Evolutionary conservation across 2,113 vertebrate species (phyloP).

Genomic region (Meleagris gallopavo): DNA sequence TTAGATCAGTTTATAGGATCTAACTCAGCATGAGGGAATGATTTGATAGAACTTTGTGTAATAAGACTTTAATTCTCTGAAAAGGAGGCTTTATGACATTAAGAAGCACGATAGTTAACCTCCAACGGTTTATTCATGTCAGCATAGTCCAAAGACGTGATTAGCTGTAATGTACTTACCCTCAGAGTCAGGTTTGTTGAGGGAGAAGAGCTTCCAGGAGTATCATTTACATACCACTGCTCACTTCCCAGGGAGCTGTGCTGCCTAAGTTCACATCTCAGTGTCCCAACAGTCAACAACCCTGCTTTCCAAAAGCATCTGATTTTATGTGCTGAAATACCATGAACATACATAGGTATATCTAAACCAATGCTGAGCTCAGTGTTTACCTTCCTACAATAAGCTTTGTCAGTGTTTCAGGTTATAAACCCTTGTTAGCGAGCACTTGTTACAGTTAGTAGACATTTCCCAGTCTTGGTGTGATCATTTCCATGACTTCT

Average conservation of each 20-base stretch:
- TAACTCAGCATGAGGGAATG: background rate
- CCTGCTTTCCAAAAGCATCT: background rate
- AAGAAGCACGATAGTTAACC: slow-evolving; percentile 56
- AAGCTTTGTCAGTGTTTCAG: background rate
- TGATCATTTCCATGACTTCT: background rate
- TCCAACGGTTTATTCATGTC: slow-evolving; percentile 45
- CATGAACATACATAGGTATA: background rate
- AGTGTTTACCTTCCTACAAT: background rate
- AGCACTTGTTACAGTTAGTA: background rate
- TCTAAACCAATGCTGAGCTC: background rate
- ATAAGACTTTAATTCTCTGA: slow-evolving; percentile 45
- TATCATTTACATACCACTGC: background rate
- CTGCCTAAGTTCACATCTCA: background rate
- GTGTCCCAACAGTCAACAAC: background rate
- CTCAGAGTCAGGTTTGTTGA: slow-evolving; percentile 12
- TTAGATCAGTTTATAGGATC: background rate
- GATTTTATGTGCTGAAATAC: background rate
- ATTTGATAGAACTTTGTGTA: slow-evolving; percentile 30
- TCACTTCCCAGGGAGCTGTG: background rate
- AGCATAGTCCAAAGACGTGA: slow-evolving; percentile 36
- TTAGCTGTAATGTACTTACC: slow-evolving; percentile 46
- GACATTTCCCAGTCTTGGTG: background rate
- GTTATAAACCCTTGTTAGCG: background rate
- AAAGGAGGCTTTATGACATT: slow-evolving; percentile 30
- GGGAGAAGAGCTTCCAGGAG: background rate